Evolutionary conservation across 2,113 vertebrate species (phyloP).

Genomic region (Amazona guildingii): DNA sequence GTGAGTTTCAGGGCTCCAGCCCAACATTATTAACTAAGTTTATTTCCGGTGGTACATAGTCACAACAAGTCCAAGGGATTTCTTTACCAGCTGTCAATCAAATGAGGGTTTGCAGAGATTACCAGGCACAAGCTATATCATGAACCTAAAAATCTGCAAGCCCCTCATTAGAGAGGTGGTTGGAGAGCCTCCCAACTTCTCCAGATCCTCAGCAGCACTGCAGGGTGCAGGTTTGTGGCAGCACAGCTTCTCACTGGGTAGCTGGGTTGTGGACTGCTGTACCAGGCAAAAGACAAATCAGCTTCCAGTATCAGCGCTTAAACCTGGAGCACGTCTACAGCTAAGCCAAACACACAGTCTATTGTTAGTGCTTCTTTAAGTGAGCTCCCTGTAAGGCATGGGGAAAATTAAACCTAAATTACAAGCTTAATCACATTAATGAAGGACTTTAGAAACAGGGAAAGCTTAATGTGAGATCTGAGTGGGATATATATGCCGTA

Average conservation of each 20-base stretch:
- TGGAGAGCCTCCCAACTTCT: not conserved
- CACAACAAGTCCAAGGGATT: not conserved
- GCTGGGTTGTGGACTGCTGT: not conserved
- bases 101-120: not conserved
- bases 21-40: not conserved
- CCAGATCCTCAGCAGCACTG: not conserved
- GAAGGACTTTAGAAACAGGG: not conserved
- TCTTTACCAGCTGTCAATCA: not conserved
- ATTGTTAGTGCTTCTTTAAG: not conserved
- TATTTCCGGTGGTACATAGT: not conserved
- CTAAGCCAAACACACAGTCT: accelerated
- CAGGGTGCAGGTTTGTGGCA: not conserved
- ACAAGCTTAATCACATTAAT: not conserved
- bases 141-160: not conserved
- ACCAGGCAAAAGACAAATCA: not conserved
- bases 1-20: not conserved
- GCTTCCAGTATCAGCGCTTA: not conserved
- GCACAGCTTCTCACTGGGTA: not conserved
- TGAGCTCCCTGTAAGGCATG: not conserved
- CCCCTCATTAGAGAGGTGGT: accelerated
- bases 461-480: not conserved
- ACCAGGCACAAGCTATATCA: not conserved
- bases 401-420: not conserved
- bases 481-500: not conserved
- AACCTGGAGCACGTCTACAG: not conserved